Evolutionary conservation across 2,113 vertebrate species (phyloP).

Genomic region (Misgurnus mizolepis): DNA sequence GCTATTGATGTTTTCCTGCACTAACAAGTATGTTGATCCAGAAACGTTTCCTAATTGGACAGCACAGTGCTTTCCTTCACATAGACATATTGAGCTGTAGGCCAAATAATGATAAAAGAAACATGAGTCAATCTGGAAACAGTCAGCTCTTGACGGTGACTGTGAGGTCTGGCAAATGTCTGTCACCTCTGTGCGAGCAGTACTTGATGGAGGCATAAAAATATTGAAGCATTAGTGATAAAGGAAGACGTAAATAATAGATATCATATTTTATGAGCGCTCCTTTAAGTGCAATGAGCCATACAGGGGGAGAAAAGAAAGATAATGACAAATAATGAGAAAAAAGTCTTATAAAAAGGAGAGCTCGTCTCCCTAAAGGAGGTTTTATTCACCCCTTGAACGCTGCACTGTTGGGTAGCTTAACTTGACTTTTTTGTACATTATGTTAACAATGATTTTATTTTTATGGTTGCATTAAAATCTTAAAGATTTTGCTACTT

Average conservation of each 20-base stretch:
- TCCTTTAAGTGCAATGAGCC: conserved; percentile 35
- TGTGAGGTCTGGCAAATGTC: background rate
- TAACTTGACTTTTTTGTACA: too few species aligned
- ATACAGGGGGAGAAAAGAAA: background rate
- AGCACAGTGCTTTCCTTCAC: conserved; percentile 27
- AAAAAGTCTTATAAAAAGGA: background rate
- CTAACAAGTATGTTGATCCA: conserved; percentile 19
- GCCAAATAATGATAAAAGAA: background rate
- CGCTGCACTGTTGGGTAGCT: too few species aligned
- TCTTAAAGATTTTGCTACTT: too few species aligned
- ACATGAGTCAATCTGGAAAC: background rate
- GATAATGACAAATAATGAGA: background rate
- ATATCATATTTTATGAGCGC: conserved; percentile 42
- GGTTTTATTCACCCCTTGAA: too few species aligned
- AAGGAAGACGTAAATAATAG: conserved; percentile 44
- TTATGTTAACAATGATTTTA: too few species aligned
- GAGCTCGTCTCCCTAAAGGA: too few species aligned
- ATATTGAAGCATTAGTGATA: conserved; percentile 35
- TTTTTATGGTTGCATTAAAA: too few species aligned
- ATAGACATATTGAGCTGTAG: background rate
- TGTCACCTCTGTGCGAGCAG: conserved; percentile 25
- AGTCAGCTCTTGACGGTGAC: background rate
- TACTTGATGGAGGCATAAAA: conserved; percentile 18
- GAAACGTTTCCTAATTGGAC: conserved; percentile 10
- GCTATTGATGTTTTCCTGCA: background rate